Evolutionary conservation across 2,113 vertebrate genomes (phyloP).

Genomic region (Sturnus vulgaris): DNA sequence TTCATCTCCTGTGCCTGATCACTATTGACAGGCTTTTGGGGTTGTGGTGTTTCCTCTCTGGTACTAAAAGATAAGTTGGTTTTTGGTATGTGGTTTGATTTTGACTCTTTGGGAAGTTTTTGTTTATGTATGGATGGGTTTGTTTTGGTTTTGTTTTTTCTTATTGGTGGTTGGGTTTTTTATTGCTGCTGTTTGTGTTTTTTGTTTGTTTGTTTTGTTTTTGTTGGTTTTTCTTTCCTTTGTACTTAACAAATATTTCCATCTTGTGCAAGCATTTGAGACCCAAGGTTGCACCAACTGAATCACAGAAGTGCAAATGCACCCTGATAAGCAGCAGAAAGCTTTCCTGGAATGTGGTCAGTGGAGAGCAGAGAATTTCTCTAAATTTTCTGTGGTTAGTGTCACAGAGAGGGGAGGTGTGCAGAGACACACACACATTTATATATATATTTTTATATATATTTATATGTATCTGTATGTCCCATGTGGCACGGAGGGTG

Average conservation of each 20-base stretch:
- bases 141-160: background rate
- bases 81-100: background rate
- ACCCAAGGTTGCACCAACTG: background rate
- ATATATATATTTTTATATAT: no score
- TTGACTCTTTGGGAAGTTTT: accelerated
- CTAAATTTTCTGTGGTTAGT: background rate
- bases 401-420: background rate
- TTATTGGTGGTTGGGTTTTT: background rate
- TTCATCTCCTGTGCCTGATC: background rate
- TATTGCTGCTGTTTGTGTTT: no score
- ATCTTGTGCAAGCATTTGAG: background rate
- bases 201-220: no score
- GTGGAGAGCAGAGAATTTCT: background rate
- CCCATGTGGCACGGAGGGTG: accelerated
- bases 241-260: background rate
- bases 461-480: no score
- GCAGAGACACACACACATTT: background rate
- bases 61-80: background rate
- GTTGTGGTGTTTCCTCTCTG: background rate
- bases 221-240: background rate
- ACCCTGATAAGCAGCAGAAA: background rate
- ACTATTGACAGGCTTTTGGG: background rate
- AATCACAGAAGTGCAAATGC: background rate
- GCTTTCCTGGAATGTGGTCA: background rate
- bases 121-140: background rate